Percentiles rank a stretch among this genome's conserved stretches.
Conservation (phyloP, 2,113 vertebrate species). For the Mixornis gularis region DNA sequence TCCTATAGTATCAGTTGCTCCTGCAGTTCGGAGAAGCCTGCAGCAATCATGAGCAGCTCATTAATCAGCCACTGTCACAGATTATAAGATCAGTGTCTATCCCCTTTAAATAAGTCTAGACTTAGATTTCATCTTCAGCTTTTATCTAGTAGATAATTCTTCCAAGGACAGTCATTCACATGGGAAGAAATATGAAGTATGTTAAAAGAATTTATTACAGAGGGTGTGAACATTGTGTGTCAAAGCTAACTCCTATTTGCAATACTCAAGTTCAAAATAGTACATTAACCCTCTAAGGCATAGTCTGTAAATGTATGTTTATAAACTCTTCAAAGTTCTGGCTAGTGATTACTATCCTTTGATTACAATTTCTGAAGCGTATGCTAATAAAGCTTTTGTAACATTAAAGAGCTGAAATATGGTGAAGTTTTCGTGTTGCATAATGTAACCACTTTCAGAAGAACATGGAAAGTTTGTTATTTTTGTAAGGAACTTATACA, state of each 20-base stretch:
- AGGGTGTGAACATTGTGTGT: conserved; percentile 38
- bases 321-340: conserved; percentile 5
- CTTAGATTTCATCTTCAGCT: conserved; percentile 46
- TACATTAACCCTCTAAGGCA: conserved; percentile 32
- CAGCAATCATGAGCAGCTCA: conserved; percentile 12
- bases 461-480: background rate
- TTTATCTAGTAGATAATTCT: conserved; percentile 56
- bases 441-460: conserved; percentile 11
- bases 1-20: background rate
- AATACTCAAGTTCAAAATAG: conserved; percentile 33
- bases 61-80: conserved; percentile 15
- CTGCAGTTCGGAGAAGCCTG: conserved; percentile 5
- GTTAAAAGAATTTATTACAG: conserved; percentile 46
- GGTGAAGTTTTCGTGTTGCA: background rate
- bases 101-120: conserved; percentile 31
- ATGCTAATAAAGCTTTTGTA: conserved; percentile 12
- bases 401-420: background rate
- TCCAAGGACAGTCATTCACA: conserved; percentile 32
- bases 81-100: conserved; percentile 23
- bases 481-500: conserved; percentile 21
- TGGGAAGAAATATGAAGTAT: conserved; percentile 41
- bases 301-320: background rate
- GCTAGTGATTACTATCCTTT: background rate
- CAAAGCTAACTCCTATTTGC: conserved; percentile 18
- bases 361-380: background rate